These are phyloP conservation scores for Micrastur ruficollis DNA, from an alignment of 2,797 vertebrate genomes.

Conservation along the genomic window DNA sequence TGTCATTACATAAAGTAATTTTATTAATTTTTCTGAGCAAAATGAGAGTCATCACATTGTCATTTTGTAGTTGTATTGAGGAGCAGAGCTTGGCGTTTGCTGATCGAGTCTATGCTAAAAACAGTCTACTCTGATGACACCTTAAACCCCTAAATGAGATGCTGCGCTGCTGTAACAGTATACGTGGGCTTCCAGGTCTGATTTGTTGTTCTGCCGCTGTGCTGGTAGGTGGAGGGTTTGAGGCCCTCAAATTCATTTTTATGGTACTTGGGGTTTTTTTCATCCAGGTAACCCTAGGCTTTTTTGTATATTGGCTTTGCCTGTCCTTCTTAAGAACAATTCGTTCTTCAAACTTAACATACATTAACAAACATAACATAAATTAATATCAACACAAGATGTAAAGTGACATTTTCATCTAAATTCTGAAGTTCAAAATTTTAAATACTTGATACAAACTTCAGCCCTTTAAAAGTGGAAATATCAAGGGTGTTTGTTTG, in stretches of 20 bases:
- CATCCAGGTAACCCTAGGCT: neutral
- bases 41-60: neutral
- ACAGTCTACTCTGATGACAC: neutral
- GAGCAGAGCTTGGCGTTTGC: neutral
- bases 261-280: neutral
- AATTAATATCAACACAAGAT: neutral
- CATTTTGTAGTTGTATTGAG: neutral
- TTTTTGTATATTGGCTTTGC: neutral
- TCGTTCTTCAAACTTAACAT: neutral
- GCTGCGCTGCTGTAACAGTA: neutral
- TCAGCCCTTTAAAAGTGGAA: neutral
- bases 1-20: neutral
- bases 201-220: neutral
- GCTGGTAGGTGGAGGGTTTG: neutral
- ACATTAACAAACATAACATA: too few relatives aligned
- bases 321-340: neutral
- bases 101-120: neutral
- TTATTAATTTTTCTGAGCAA: neutral
- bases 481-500: neutral
- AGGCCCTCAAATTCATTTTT: neutral
- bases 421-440: neutral
- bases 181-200: neutral
- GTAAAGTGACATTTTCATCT: neutral
- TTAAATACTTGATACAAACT: neutral
- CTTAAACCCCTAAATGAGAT: neutral